Evolutionary conservation across 2,888 invertebrate genomes (phyloP).

Genomic region (Escarpia spicata): DNA sequence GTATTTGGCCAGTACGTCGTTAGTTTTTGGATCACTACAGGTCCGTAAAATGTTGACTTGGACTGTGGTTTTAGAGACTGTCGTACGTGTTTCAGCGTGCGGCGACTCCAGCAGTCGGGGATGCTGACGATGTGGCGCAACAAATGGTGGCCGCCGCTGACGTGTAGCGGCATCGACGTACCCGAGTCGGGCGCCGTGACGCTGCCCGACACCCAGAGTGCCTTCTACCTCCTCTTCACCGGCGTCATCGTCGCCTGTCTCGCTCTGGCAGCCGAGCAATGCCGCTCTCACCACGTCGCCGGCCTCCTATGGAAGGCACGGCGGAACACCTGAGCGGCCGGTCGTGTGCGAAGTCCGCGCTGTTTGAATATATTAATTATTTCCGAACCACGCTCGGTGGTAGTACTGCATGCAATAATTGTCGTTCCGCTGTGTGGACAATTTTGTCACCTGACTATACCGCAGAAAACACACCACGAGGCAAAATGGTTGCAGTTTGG

Average conservation of each 20-base stretch:
- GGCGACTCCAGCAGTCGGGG: conserved; percentile 26
- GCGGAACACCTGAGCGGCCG: not conserved
- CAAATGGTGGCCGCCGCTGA: conserved; percentile 29
- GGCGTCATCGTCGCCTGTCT: conserved; percentile 27
- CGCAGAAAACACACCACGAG: too few species aligned
- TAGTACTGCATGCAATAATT: not conserved
- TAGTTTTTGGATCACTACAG: not conserved
- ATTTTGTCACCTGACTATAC: not conserved
- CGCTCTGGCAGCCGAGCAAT: conserved; percentile 22
- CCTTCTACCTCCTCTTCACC: conserved; percentile 34
- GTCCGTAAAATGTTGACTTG: not conserved
- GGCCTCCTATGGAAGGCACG: not conserved
- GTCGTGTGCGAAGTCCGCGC: not conserved
- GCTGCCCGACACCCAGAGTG: conserved; percentile 34
- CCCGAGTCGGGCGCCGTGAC: conserved; percentile 24
- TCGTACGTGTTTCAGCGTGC: conserved; percentile 26
- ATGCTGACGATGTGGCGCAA: conserved; percentile 30
- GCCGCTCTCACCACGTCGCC: not conserved
- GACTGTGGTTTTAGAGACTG: too few species aligned
- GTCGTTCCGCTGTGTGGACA: not conserved
- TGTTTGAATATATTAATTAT: not conserved
- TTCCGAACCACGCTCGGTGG: not conserved
- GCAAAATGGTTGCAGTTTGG: too few species aligned
- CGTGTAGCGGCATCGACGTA: conserved; percentile 27
- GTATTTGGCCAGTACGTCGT: too few species aligned